Percentiles rank a stretch among this genome's conserved stretches.
These are phyloP conservation scores for Craseonycteris thonglongyai DNA, from an alignment of 2,113 vertebrate genomes.

Conservation along the genomic window DNA sequence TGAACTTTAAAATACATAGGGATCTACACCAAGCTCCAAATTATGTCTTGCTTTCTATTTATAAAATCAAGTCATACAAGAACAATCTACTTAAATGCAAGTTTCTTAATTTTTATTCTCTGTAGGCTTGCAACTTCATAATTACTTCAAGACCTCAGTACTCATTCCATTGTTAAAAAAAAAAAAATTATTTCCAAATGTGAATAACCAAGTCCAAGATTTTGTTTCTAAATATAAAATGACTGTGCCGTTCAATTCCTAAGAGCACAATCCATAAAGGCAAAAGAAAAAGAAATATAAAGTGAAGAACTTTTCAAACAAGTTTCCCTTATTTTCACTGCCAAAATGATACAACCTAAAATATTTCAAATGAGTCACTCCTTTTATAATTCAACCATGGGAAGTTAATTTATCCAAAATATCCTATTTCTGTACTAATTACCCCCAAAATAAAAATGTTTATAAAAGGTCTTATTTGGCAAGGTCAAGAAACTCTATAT, in stretches of 20 bases:
- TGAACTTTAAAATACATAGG: background rate
- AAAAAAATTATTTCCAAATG: background rate
- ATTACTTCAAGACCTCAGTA: background rate
- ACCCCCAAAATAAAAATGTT: background rate
- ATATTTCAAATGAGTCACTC: background rate
- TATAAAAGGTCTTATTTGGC: background rate
- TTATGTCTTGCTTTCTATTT: background rate
- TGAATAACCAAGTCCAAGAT: background rate
- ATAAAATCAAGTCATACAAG: background rate
- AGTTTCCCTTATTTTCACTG: background rate
- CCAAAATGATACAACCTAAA: background rate
- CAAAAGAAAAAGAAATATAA: background rate
- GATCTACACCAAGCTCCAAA: background rate
- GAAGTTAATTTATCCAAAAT: background rate
- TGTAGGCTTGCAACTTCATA: background rate
- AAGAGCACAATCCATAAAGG: background rate
- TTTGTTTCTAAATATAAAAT: slow-evolving; percentile 24
- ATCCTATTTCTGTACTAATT: background rate
- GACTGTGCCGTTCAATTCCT: background rate
- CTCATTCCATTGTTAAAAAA: background rate
- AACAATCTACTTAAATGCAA: background rate
- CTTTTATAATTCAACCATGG: background rate
- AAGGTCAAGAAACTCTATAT: background rate
- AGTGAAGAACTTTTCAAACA: background rate
- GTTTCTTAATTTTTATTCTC: background rate